Conservation (phyloP, 2,113 vertebrate genomes). For the Eonycteris spelaea region DNA sequence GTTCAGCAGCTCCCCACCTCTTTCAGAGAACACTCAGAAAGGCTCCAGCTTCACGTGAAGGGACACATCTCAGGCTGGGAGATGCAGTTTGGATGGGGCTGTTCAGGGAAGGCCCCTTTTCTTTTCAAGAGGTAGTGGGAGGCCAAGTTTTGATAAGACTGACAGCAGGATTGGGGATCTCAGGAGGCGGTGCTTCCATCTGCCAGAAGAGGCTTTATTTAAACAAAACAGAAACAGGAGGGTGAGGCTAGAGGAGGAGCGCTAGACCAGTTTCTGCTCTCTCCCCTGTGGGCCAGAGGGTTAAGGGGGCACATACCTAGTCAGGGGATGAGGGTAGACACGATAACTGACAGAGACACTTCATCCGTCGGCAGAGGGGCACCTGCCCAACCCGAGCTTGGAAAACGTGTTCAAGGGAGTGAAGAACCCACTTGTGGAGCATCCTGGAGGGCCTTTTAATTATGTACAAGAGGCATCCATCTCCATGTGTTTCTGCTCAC, state of each 20-base stretch:
- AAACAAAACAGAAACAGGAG: not conserved
- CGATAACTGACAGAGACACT: not conserved
- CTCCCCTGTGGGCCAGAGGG: not conserved
- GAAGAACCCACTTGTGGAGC: not conserved
- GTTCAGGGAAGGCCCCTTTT: not conserved
- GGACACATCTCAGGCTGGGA: not conserved
- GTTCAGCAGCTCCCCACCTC: not conserved
- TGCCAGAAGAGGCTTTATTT: not conserved
- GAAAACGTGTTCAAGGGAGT: not conserved
- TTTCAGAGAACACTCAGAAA: not conserved
- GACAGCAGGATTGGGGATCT: not conserved
- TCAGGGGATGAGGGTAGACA: too few species aligned
- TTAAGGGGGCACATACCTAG: accelerated
- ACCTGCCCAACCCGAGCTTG: not conserved
- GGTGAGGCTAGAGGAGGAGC: not conserved
- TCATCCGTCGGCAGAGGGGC: not conserved
- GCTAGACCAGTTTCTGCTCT: not conserved
- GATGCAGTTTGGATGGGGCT: not conserved
- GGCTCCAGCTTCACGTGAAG: not conserved
- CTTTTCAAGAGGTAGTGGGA: not conserved
- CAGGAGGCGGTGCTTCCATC: not conserved
- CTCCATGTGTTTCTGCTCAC: not conserved
- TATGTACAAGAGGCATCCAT: constrained; percentile 13
- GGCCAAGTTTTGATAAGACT: not conserved
- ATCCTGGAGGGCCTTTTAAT: constrained; percentile 35